phyloP scores from a whole-genome alignment of 2,797 vertebrate genomes.

The Apogon talboti region DNA sequence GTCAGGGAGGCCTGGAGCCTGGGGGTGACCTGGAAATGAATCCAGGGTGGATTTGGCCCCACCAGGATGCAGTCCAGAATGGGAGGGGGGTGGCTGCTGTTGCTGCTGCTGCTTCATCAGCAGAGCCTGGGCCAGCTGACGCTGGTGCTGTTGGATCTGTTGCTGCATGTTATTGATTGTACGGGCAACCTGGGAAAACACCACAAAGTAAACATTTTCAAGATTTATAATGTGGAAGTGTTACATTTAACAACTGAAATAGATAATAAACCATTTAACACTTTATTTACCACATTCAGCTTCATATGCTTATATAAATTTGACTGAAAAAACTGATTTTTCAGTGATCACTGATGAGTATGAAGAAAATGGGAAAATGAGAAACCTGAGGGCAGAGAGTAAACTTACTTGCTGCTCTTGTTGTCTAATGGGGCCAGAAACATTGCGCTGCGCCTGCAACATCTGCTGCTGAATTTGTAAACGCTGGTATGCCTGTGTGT shows the following conservation, averaged over 20 bases:
- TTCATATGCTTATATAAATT: neutral
- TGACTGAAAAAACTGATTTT: neutral
- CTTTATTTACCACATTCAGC: neutral
- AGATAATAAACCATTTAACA: neutral
- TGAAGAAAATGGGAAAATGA: neutral
- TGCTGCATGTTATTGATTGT: slow-evolving; percentile 99
- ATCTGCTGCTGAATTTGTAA: slow-evolving; percentile 99
- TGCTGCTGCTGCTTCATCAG: slow-evolving; percentile 98
- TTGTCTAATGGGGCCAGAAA: slow-evolving; percentile 98
- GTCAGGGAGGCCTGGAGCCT: slow-evolving; percentile 92
- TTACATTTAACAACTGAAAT: neutral
- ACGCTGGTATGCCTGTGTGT: slow-evolving; percentile 95
- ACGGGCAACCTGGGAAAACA: slow-evolving; percentile 93
- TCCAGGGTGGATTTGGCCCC: slow-evolving; percentile 92
- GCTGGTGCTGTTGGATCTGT: slow-evolving; percentile 99
- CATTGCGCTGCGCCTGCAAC: slow-evolving; percentile 98
- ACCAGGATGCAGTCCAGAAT: slow-evolving; percentile 89
- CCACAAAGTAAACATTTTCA: slow-evolving; percentile 13
- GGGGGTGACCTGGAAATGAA: slow-evolving; percentile 92
- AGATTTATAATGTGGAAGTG: neutral
- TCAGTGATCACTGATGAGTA: neutral
- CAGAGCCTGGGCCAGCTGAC: slow-evolving; percentile 99
- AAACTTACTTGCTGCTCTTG: slow-evolving; percentile 98
- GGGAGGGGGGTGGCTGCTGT: slow-evolving; percentile 88
- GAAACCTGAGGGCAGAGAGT: neutral